Base-by-base conservation (phyloP, 2,888 invertebrate genomes). In the Drosophila picticornis region DNA sequence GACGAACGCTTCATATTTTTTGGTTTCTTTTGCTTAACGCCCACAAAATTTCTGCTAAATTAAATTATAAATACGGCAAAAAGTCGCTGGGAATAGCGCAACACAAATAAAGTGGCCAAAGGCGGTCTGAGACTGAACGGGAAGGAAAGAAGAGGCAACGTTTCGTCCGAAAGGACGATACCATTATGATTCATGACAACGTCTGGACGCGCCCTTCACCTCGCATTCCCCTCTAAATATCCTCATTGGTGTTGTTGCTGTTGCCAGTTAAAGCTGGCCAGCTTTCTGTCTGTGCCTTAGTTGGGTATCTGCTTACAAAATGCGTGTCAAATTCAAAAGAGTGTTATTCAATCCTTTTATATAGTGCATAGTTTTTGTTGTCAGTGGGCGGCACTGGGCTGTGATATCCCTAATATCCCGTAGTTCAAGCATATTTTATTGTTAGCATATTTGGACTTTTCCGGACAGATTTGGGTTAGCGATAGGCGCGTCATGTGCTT, bases 11-110 rank as follows among this genome's bases (percentile, higher is more conserved):
- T 72, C 71, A 74, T 75, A 73, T 72, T 72, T 80, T 38, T 76
- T 73, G 81, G 71, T 82, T 84, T 77, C 70, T 71, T 77, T 84
- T 63, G 80, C 77, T 72, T 61, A 84, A 85, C 87, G 84, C 90
- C 88, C 90, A 80, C 88, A 88, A 87, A 85, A 85, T 87, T 87
- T 88, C 86, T 85, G 88, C 88, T 87, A 86, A 87, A 87, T 87
- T 87, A 88, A 90, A 88, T 87, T 87, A 87, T 88, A 87, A 87
- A 88, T 90, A 88, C 84, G 78, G 75, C 81, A 83, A 81, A 83
- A 88, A 87, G 84, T 84, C 88, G 77, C 75, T 75, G 83, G 66
- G 64, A 73, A 73, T 58, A 58, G 64, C 66, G 65, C 71, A 80
- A 64, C 78, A 78, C 68, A 76, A 76, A 84, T 79, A 88, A 76